phyloP scores from a whole-genome alignment of 2,888 invertebrate species.

The Nemapogon koenigi region DNA sequence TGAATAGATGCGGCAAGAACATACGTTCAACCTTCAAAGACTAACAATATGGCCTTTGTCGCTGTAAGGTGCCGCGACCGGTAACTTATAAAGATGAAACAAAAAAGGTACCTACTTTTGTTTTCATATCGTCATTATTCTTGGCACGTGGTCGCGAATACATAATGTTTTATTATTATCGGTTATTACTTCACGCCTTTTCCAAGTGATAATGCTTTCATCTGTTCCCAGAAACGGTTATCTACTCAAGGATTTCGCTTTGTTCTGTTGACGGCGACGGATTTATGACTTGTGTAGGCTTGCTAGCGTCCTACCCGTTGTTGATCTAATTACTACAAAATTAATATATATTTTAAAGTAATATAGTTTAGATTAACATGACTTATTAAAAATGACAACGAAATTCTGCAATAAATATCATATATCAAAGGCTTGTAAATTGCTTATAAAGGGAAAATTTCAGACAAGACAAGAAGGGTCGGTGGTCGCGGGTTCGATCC shows the following conservation, averaged over 20 bases:
- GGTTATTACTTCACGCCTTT: constrained; percentile 58
- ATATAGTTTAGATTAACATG: too few species aligned
- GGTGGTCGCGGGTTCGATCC: too few species aligned
- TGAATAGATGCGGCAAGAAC: too few species aligned
- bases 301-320: too few species aligned
- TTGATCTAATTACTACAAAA: too few species aligned
- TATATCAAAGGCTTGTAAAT: too few species aligned
- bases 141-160: constrained; percentile 59
- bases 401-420: too few species aligned
- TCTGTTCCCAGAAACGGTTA: constrained; percentile 40
- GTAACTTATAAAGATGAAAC: constrained; percentile 33
- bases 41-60: not conserved
- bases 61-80: constrained; percentile 35
- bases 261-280: not conserved
- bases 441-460: too few species aligned
- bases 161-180: constrained; percentile 58
- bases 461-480: too few species aligned
- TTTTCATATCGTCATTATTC: constrained; percentile 52
- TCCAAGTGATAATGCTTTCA: constrained; percentile 55
- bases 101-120: constrained; percentile 45
- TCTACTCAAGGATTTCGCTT: constrained; percentile 8
- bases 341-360: too few species aligned
- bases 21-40: not conserved
- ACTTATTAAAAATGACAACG: too few species aligned
- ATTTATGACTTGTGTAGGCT: not conserved